Evolutionary conservation across 23 tunicate species (phyloP), one percentile per base, ranked within the genome.

Genomic region (Halocynthia roretzi): DNA sequence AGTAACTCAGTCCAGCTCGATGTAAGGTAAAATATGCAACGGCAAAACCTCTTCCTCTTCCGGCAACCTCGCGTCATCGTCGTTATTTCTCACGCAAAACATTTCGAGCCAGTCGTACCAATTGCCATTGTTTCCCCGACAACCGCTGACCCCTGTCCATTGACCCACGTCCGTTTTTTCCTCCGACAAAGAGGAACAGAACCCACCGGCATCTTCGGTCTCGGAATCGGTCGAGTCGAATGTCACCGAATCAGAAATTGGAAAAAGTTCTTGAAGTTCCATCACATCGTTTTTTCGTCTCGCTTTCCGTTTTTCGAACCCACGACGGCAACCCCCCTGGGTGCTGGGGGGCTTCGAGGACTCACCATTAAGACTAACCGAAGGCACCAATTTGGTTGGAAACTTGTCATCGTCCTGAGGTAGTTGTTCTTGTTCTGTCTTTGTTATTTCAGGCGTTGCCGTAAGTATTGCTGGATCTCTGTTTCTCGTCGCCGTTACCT

Each of bases 1-100:
- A 31, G 72, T 11, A 5, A 5, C 67, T 86, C 66, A 87, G n/a
- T 87, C 93, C 67, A 87, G 58, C 65, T 87, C 93, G 51, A 87
- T 86, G 73, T 87, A 87, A 70, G 93, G 93, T 55, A 87, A 87
- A 78, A 87, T 82, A 67, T 71, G 80, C 8, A 87, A 77, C 21
- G 63, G 61, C 40, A 76, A 72, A 15, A 51, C 56, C 65, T 82
- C 86, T 8, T 71, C 70, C 19, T 68, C 53, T 8, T 48, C 77
- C 7, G 83, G 70, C 62, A 62, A 22, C 54, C 31, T 76, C 6
- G 78, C 63, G 44, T 18, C 49, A 21, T 17, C 5, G 21, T 8
- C 8, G 83, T 70, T 12, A 70, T 81, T 71, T 68, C 23, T 22
- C 76, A 52, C 62, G 53, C 55, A 77, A 82, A 74, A 77, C 82